These are phyloP conservation scores for Drosophila antonietae DNA, from an alignment of 2,888 invertebrate species.

Conservation along the genomic window DNA sequence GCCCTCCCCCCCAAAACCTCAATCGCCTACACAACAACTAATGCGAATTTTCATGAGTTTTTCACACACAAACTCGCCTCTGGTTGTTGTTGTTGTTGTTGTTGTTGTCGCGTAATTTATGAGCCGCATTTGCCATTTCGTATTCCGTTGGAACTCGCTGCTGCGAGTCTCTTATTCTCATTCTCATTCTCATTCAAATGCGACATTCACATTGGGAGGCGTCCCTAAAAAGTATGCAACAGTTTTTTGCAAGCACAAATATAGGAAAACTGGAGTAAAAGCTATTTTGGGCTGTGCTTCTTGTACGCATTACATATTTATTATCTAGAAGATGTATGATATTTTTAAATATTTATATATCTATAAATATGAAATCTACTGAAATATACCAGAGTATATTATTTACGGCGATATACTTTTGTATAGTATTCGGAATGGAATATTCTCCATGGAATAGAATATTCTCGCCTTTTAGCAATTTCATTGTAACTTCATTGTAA, in stretches of 20 bases:
- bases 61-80: constrained; percentile 25
- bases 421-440: neutral
- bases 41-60: constrained; percentile 39
- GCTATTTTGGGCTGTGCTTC: neutral
- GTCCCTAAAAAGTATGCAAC: constrained; percentile 64
- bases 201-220: constrained; percentile 8
- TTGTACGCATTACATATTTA: constrained; percentile 1
- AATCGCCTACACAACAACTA: constrained; percentile 3
- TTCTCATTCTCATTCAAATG: constrained; percentile 1
- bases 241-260: neutral
- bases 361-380: neutral
- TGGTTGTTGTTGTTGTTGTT: constrained; percentile 14
- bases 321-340: neutral
- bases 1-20: constrained; percentile 2
- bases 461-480: neutral
- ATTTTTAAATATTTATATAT: neutral
- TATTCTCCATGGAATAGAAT: neutral
- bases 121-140: constrained; percentile 59
- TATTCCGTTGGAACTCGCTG: constrained; percentile 27
- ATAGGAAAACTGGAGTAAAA: neutral
- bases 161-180: neutral
- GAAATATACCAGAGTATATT: no score
- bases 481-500: neutral
- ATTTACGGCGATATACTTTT: neutral
- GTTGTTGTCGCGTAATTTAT: constrained; percentile 57